Conservation (phyloP, 1,140 invertebrate species). For the Nephotettix cincticeps region DNA sequence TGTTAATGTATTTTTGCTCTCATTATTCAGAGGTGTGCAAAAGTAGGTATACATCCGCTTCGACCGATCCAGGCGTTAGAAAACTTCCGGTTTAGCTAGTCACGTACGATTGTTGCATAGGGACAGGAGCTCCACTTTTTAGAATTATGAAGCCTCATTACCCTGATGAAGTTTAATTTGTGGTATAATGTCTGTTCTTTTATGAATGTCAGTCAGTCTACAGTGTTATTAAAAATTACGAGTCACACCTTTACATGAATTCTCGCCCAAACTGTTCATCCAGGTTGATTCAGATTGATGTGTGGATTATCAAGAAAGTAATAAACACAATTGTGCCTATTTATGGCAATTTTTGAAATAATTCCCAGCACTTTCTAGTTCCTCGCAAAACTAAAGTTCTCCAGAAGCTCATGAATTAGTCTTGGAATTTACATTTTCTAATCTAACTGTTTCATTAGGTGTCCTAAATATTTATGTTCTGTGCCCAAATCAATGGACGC, state of each 20-base stretch:
- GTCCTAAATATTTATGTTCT: neutral
- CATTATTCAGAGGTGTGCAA: neutral
- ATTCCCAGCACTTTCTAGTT: conserved; percentile 1
- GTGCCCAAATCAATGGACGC: neutral
- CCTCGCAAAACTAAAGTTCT: conserved; percentile 2
- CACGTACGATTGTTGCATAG: neutral
- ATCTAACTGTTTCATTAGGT: conserved; percentile 12
- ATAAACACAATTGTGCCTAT: too few relatives aligned
- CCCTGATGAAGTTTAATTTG: too few relatives aligned
- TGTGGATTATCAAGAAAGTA: conserved; percentile 7
- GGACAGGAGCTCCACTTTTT: too few relatives aligned
- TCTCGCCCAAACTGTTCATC: neutral
- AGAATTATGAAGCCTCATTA: too few relatives aligned
- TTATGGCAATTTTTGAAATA: neutral
- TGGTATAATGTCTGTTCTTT: too few relatives aligned
- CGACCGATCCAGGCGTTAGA: neutral
- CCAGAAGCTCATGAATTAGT: neutral
- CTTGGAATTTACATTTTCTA: neutral
- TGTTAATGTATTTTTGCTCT: too few relatives aligned
- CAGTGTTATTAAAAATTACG: too few relatives aligned
- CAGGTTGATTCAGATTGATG: conserved; percentile 2
- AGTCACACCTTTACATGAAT: too few relatives aligned
- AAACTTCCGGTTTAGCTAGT: neutral
- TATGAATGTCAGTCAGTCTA: too few relatives aligned
- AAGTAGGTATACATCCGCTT: neutral